Conservation (phyloP, 2,888 invertebrate genomes). For the Limenitis camilla region DNA sequence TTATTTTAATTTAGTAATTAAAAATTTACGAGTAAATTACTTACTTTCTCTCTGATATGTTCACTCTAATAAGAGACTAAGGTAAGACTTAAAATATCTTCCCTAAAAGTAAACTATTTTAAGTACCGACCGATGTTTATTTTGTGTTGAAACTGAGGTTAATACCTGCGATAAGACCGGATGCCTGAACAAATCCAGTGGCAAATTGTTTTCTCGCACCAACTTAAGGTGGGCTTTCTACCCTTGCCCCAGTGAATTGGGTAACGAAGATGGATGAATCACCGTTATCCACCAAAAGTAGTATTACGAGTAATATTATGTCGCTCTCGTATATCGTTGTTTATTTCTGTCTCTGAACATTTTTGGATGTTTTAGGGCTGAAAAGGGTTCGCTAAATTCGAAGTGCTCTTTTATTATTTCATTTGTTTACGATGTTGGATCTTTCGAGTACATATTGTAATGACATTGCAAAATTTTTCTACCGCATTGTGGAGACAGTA, state of each 20-base stretch:
- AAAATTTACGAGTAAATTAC: too few relatives aligned
- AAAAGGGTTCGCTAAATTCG: constrained; percentile 19
- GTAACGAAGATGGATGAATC: constrained; percentile 59
- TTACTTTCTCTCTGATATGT: too few relatives aligned
- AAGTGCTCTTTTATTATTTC: constrained; percentile 18
- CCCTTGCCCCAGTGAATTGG: constrained; percentile 43
- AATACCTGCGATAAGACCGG: constrained; percentile 32
- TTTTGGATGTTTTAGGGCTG: constrained; percentile 18
- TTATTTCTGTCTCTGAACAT: constrained; percentile 23
- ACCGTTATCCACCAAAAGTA: constrained; percentile 35
- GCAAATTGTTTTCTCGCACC: constrained; percentile 39
- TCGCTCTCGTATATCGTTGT: constrained; percentile 26
- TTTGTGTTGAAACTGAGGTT: constrained; percentile 14
- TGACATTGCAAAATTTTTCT: background rate
- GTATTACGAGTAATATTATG: constrained; percentile 24
- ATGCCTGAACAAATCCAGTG: constrained; percentile 33
- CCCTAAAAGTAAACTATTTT: background rate
- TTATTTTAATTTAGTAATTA: too few relatives aligned
- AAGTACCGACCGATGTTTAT: constrained; percentile 5
- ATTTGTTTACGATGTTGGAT: constrained; percentile 4
- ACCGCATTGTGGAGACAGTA: background rate
- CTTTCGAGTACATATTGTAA: constrained; percentile 1
- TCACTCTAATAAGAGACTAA: too few relatives aligned
- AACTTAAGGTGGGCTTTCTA: constrained; percentile 32
- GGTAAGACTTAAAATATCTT: background rate